These are phyloP conservation scores for Hydractinia symbiolongicarpus DNA, from an alignment of 30 jellyfish, hydroid and myxozoan species.

Conservation along the genomic window DNA sequence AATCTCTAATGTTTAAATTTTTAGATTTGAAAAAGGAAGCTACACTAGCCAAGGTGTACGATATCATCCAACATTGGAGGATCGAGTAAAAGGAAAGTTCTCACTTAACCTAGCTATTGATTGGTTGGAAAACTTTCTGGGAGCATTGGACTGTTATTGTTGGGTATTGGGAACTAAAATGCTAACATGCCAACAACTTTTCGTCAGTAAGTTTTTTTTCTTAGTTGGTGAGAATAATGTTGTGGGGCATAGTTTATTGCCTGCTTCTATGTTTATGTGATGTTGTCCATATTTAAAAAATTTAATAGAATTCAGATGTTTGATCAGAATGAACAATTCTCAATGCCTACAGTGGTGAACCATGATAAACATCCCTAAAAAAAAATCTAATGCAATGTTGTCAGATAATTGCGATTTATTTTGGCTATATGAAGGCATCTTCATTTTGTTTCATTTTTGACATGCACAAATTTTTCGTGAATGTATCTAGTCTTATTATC, in stretches of 20 bases:
- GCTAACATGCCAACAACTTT: conserved; percentile 27
- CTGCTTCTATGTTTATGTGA: too few species aligned
- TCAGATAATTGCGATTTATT: too few species aligned
- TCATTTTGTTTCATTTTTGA: too few species aligned
- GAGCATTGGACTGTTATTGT: conserved; percentile 83
- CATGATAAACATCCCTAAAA: too few species aligned
- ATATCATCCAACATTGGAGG: conserved; percentile 30
- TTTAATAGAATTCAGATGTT: too few species aligned
- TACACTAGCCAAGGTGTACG: conserved; percentile 25
- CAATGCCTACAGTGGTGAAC: too few species aligned
- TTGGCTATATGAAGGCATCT: too few species aligned
- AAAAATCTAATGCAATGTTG: too few species aligned
- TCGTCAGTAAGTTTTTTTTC: conserved; percentile 40
- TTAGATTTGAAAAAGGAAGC: conserved; percentile 76
- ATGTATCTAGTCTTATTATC: too few species aligned
- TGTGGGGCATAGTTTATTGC: not conserved
- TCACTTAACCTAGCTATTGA: conserved; percentile 21
- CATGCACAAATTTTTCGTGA: too few species aligned
- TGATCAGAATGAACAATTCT: too few species aligned
- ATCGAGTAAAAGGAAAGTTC: not conserved
- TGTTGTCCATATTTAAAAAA: too few species aligned
- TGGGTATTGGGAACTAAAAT: conserved; percentile 59
- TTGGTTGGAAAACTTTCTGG: conserved; percentile 74
- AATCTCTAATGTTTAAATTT: not conserved
- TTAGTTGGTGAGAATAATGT: not conserved